Base-by-base conservation (phyloP, 2,888 invertebrate genomes). In the Eupeodes latifasciatus region DNA sequence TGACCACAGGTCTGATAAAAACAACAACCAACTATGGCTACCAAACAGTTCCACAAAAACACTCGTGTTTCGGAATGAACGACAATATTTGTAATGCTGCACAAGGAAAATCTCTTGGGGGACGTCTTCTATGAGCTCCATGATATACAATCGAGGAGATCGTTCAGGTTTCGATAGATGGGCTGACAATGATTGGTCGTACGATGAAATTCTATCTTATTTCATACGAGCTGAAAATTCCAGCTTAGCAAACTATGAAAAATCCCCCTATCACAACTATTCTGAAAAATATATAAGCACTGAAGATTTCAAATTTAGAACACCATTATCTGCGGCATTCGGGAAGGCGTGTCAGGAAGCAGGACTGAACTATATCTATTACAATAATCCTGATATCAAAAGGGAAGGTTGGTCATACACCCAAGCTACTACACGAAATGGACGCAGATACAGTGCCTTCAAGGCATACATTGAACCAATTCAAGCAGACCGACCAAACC, bases 131-230 rank as follows among this genome's bases (percentile, higher is more conserved):
- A 94, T 96, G 51, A 96, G 96, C 91, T 95, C 94, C 90, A 95
- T 96, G 95, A 95, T 96, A 85, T 97, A 97, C 92, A 96, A 96
- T 9, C 94, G 97, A 74, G 97, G 97, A 10, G 95, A 96, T 90
- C 95, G 95, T 1, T 93, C 94, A 7, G 97, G 97, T 91, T 97
- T 96, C 93, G 96, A 97, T 91, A 93, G 94, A 90, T 92, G 97
- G 95, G 95, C 95, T 0, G 94, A 96, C 91, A 93, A 94, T 5
- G 97, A 96, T 61, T 97, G 97, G 97, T 95, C 96, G 4, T 96
- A 95, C 90, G 91, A 94, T 0, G 95, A 96, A 0, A 95, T 96
- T 0, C 89, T 95, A 49, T 94, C 95, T 53, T 95, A 96, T 91
- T 96, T 94, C 90, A 93, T 94, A 80, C 95, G 95, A 92, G 95